Evolutionary conservation across 1,140 invertebrate species (phyloP), one percentile per base, ranked within the genome.

Genomic region (Apolygus lucorum): DNA sequence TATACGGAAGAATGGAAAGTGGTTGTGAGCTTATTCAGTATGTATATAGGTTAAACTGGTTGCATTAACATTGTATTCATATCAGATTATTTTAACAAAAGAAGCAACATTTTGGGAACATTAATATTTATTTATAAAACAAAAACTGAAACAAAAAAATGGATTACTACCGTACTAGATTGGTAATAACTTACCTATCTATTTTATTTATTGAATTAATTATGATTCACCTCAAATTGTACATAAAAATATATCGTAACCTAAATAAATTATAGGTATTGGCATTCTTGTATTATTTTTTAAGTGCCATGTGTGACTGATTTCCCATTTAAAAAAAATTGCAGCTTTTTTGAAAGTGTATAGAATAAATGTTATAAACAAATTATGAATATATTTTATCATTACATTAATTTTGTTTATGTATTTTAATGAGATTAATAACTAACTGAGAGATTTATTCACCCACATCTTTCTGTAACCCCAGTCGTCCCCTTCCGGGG

Each of bases 401-500:
- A 63, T 25, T 63, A 8, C 2, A 54, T 66, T 66, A 42, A 1
- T 25, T 68, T 52, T 68, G n/a, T 68, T 52, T 68, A 34, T 68
- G 28, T 62, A 27, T 63, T 54, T 62, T 63, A 63, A 62, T 68
- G 28, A 62, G 59, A 59, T 69, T 42, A 42, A 8, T 8, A 42
- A 42, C 34, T 42, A 42, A 42, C 17, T 17, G 34, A 42, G 34
- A 42, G n/a, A n/a, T n/a, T n/a, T n/a, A n/a, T n/a, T n/a, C n/a
- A n/a, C n/a, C n/a, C n/a, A n/a, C n/a, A n/a, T 68, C 28, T 68
- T n/a, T 28, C 52, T 68, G 67, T 68, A 59, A 52, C 54, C 29
- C 67, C n/a, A n/a, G n/a, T n/a, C n/a, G n/a, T n/a, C n/a, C n/a
- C n/a, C n/a, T n/a, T n/a, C n/a, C n/a, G n/a, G n/a, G n/a, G n/a